phyloP scores from a whole-genome alignment of 2,888 invertebrate genomes.

The Melolontha melolontha region DNA sequence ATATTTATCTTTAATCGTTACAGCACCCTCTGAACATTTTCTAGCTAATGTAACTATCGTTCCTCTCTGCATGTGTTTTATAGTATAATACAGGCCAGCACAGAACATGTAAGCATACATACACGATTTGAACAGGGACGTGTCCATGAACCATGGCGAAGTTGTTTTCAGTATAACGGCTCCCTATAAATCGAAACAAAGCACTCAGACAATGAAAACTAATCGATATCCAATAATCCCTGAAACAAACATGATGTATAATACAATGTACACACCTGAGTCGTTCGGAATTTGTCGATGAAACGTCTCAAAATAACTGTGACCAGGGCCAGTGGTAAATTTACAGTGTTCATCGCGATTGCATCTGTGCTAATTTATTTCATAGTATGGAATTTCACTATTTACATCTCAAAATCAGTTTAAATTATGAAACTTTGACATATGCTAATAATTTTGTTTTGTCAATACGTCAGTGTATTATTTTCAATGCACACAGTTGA shows the following conservation, averaged over 20 bases:
- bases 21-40: slow-evolving; percentile 27
- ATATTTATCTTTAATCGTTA: slow-evolving; percentile 33
- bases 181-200: slow-evolving; percentile 14
- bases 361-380: not conserved
- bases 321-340: slow-evolving; percentile 38
- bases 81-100: slow-evolving; percentile 28
- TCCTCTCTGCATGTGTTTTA: slow-evolving; percentile 40
- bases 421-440: slow-evolving; percentile 20
- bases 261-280: slow-evolving; percentile 35
- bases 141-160: slow-evolving; percentile 24
- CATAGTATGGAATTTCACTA: slow-evolving; percentile 13
- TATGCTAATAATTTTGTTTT: slow-evolving; percentile 41
- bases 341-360: slow-evolving; percentile 37
- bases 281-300: slow-evolving; percentile 40
- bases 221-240: slow-evolving; percentile 4
- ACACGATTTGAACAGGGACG: slow-evolving; percentile 27
- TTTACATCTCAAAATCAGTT: slow-evolving; percentile 27
- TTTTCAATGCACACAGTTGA: slow-evolving; percentile 12
- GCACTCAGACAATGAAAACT: not conserved
- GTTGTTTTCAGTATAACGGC: slow-evolving; percentile 27
- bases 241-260: slow-evolving; percentile 1
- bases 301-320: slow-evolving; percentile 41
- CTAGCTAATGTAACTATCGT: slow-evolving; percentile 36
- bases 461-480: slow-evolving; percentile 16
- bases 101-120: slow-evolving; percentile 39